These are phyloP conservation scores for Spisula subtruncata DNA, from an alignment of 2,888 invertebrate genomes.

Conservation along the genomic window DNA sequence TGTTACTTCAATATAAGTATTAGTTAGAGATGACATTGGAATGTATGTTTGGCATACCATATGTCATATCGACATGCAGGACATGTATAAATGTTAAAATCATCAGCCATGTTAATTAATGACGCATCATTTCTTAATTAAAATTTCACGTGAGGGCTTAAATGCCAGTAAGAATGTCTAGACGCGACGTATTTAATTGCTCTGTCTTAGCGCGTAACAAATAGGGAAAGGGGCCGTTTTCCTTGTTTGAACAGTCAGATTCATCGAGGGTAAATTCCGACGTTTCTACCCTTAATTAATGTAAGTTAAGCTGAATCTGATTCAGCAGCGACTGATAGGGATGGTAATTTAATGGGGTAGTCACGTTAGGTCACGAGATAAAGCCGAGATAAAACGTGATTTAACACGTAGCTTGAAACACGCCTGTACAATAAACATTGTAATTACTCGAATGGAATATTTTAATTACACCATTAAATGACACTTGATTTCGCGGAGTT, in stretches of 20 bases:
- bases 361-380: conserved; percentile 38
- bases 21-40: neutral
- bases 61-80: neutral
- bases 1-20: no score
- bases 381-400: conserved; percentile 42
- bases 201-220: neutral
- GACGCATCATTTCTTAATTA: neutral
- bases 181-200: neutral
- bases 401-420: conserved; percentile 27
- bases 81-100: conserved; percentile 13
- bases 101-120: conserved; percentile 8
- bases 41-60: neutral
- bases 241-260: conserved; percentile 31
- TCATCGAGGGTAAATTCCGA: conserved; percentile 27
- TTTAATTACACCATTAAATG: conserved; percentile 25
- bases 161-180: neutral
- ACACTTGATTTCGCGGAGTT: neutral
- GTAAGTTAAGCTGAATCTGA: conserved; percentile 12
- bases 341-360: conserved; percentile 37
- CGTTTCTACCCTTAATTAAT: conserved; percentile 41
- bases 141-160: neutral
- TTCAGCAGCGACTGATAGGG: conserved; percentile 39
- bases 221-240: neutral
- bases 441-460: conserved; percentile 34
- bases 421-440: conserved; percentile 50